These are phyloP conservation scores for Panurus biarmicus DNA, from an alignment of 2,113 vertebrate species.

Conservation along the genomic window DNA sequence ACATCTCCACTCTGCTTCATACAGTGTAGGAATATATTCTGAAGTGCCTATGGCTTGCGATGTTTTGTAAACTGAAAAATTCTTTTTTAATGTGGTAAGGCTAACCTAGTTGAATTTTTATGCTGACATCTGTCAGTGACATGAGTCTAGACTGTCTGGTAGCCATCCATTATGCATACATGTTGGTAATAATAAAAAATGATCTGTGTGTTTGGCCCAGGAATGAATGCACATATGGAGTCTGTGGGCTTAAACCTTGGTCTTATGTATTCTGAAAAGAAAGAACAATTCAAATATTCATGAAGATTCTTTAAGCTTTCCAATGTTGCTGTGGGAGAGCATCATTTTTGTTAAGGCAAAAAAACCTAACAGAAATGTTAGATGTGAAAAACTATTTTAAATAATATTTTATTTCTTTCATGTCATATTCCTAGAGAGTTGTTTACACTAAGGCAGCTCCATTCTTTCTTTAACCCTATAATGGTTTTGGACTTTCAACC, in stretches of 20 bases:
- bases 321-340: not conserved
- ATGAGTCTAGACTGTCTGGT: not conserved
- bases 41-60: not conserved
- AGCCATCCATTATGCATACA: not conserved
- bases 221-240: not conserved
- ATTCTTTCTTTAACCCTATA: slow-evolving; percentile 32
- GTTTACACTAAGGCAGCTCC: slow-evolving; percentile 23
- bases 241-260: not conserved
- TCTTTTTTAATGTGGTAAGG: not conserved
- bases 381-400: not conserved
- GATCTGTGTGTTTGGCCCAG: not conserved
- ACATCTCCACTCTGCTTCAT: not conserved
- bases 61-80: not conserved
- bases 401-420: not conserved
- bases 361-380: not conserved
- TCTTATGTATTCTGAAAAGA: not conserved
- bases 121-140: slow-evolving; percentile 15
- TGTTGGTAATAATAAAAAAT: slow-evolving; percentile 14
- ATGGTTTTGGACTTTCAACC: slow-evolving; percentile 4
- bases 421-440: not conserved
- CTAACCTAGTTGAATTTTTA: slow-evolving; percentile 1
- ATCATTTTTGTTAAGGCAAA: not conserved
- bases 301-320: not conserved
- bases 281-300: not conserved
- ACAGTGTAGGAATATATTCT: not conserved